Conservation (phyloP, 2,888 invertebrate genomes). For the Eutolmus rufibarbis region DNA sequence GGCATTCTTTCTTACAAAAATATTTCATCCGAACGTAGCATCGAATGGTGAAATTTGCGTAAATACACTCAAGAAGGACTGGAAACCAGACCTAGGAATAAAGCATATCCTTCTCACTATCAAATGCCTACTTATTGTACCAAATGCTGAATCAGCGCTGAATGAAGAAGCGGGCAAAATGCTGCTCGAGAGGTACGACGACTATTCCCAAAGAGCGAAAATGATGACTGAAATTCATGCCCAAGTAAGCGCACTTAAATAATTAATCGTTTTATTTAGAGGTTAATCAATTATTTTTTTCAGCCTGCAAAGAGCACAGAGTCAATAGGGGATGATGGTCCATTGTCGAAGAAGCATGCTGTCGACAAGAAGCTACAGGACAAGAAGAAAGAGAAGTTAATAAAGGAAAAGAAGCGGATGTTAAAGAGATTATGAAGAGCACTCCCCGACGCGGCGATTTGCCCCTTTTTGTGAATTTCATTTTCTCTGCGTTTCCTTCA, state of each 20-base stretch:
- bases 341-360: constrained; percentile 85
- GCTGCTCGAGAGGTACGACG: constrained; percentile 89
- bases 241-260: constrained; percentile 65
- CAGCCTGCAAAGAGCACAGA: constrained; percentile 64
- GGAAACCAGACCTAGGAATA: constrained; percentile 94
- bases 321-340: constrained; percentile 69
- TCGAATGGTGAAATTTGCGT: constrained; percentile 95
- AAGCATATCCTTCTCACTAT: constrained; percentile 93
- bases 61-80: constrained; percentile 94
- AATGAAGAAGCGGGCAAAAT: constrained; percentile 97
- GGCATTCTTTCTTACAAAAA: constrained; percentile 91
- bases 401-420: constrained; percentile 85
- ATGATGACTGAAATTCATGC: constrained; percentile 94
- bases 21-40: constrained; percentile 97
- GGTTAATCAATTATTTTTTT: constrained; percentile 48
- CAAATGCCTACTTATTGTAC: constrained; percentile 94
- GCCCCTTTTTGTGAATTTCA: background rate
- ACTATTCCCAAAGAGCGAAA: constrained; percentile 86
- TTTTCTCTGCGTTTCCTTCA: background rate
- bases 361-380: constrained; percentile 79
- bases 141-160: constrained; percentile 95
- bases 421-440: constrained; percentile 81
- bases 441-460: background rate
- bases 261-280: constrained; percentile 10
- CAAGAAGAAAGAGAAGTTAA: constrained; percentile 71